phyloP scores from a whole-genome alignment of 2,888 invertebrate genomes.

The Rhingia rostrata region DNA sequence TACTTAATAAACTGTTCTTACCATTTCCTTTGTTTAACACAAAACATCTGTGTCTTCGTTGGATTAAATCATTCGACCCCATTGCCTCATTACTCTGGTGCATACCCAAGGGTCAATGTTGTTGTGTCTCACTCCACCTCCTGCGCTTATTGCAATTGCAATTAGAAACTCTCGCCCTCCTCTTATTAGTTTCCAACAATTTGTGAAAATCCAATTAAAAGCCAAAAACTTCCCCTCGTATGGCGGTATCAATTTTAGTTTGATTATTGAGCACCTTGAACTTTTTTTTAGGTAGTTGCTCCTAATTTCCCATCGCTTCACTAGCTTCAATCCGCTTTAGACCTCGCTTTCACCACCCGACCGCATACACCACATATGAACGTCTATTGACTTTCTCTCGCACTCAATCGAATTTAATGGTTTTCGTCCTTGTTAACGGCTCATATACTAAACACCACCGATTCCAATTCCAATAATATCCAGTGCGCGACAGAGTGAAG shows the following conservation, averaged over 20 bases:
- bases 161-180: not conserved
- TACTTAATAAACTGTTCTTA: too few relatives aligned
- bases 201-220: conserved; percentile 51
- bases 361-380: not conserved
- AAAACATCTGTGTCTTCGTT: too few relatives aligned
- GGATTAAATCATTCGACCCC: too few relatives aligned
- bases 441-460: conserved; percentile 54
- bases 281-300: not conserved
- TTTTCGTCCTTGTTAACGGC: conserved; percentile 63
- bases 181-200: not conserved
- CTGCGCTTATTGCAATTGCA: not conserved
- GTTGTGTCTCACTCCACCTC: not conserved
- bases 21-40: too few relatives aligned
- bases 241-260: conserved; percentile 29
- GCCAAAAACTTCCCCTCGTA: conserved; percentile 10
- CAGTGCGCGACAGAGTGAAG: conserved; percentile 15
- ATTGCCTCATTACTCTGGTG: too few relatives aligned
- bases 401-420: conserved; percentile 57
- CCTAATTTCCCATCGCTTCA: conserved; percentile 1
- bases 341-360: not conserved
- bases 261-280: conserved; percentile 14
- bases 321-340: not conserved
- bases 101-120: too few relatives aligned
- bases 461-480: conserved; percentile 44
- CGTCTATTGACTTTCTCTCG: conserved; percentile 1